Base-by-base conservation (phyloP, 2,797 vertebrate genomes). In the Sebastes taczanowskii region DNA sequence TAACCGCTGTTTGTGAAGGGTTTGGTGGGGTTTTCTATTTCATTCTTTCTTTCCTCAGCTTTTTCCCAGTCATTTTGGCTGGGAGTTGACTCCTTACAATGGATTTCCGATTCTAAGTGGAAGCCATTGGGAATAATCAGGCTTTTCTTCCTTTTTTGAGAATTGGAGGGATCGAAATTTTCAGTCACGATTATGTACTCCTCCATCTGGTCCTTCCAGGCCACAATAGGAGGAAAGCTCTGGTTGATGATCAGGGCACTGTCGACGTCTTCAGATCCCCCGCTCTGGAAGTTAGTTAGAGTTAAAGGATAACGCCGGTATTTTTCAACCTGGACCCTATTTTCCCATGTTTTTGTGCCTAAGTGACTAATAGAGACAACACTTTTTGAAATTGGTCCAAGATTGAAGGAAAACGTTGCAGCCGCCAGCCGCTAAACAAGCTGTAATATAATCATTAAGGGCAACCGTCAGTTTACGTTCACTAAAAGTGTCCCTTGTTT, bases 171-270 rank as follows among this genome's bases (percentile, higher is more conserved):
- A 3, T 95, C 93, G 8, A 95, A 93, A 11, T 83, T 92, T 72
- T 98, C 97, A 1, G 95, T 95, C 55, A 99, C 96, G 20, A 97
- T 93, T n/a, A 98, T 87, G 86, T 94, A 97, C 46, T 98, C 96
- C 83, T 97, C 95, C 62, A 94, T 91, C 68, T 95, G 92, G 32
- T 98, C 96, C 34, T 95, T 95, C 52, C 90, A 95, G 77, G 95
- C 92, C 46, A 85, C 85, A 34, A 90, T 88, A 6, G 94, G 94
- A 73, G 96, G 97, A 78, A 97, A 97, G 71, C 94, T 95, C 49
- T 96, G 96, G 85, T 92, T 95, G 77, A 93, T 89, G 23, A 86
- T 74, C 73, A 98, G 93, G 71, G 95, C 93, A 22, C 90, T 95
- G 82, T 96, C 81, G 9, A 97, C 32, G 25, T 97, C 96, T 83